Conservation (phyloP, 1,140 invertebrate genomes). For the Drosophila kikkawai region DNA sequence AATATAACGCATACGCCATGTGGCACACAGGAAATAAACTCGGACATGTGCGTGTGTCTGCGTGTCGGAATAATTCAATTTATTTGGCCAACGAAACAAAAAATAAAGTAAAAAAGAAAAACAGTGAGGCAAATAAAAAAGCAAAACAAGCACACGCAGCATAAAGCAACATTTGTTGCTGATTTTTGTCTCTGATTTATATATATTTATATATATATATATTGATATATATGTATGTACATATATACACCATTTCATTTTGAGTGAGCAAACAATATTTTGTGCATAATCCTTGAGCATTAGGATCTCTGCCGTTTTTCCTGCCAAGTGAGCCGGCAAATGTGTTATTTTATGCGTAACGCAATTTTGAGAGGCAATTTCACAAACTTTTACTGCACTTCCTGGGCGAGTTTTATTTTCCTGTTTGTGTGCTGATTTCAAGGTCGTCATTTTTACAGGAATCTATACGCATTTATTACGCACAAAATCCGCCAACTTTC, state of each 20-base stretch:
- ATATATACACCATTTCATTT: conserved; percentile 30
- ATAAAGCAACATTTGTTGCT: conserved; percentile 24
- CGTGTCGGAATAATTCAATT: conserved; percentile 71
- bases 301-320: conserved; percentile 30
- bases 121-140: conserved; percentile 37
- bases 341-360: conserved; percentile 71
- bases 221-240: neutral
- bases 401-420: conserved; percentile 23
- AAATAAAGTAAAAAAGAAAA: conserved; percentile 36
- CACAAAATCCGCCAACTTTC: conserved; percentile 8
- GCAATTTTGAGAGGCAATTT: conserved; percentile 55
- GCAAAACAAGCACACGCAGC: conserved; percentile 9
- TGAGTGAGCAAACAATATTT: conserved; percentile 48
- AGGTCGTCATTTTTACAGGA: conserved; percentile 13
- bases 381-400: conserved; percentile 50
- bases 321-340: conserved; percentile 56
- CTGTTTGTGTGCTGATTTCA: conserved; percentile 21
- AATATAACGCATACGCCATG: conserved; percentile 64
- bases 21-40: conserved; percentile 42
- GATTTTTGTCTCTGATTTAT: conserved; percentile 29
- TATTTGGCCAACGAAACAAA: conserved; percentile 52
- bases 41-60: conserved; percentile 21
- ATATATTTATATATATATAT: conserved; percentile 6
- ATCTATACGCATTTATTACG: conserved; percentile 11
- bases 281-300: conserved; percentile 64